Percentiles rank a stretch among this genome's conserved stretches.
Conservation (phyloP, 2,888 invertebrate genomes). For the Operophtera brumata region DNA sequence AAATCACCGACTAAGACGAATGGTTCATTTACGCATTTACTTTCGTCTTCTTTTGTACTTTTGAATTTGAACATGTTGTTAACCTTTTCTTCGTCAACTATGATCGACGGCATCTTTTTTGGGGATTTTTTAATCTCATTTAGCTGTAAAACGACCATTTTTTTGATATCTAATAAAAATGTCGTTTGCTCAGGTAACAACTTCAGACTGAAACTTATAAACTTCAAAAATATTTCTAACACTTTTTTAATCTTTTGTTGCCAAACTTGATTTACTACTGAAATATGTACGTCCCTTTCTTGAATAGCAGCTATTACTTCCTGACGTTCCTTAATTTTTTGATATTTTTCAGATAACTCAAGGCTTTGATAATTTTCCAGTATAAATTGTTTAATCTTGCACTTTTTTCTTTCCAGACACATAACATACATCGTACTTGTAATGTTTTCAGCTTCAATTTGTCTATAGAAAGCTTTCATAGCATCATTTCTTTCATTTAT, state of each 20-base stretch:
- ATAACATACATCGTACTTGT: constrained; percentile 70
- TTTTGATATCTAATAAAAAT: constrained; percentile 69
- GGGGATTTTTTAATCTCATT: constrained; percentile 66
- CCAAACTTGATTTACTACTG: constrained; percentile 62
- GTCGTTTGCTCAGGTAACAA: constrained; percentile 68
- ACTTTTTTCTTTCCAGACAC: constrained; percentile 70
- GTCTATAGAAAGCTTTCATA: constrained; percentile 56
- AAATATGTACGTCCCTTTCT: constrained; percentile 45
- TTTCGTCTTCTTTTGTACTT: constrained; percentile 27
- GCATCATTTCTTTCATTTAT: constrained; percentile 62
- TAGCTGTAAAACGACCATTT: constrained; percentile 67
- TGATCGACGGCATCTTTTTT: constrained; percentile 41
- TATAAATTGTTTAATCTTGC: constrained; percentile 61
- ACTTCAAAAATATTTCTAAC: constrained; percentile 65
- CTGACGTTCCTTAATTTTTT: constrained; percentile 55
- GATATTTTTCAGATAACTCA: constrained; percentile 52
- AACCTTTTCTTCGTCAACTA: constrained; percentile 48
- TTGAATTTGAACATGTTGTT: constrained; percentile 54
- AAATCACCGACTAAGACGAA: constrained; percentile 60
- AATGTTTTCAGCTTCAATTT: constrained; percentile 59
- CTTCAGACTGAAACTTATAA: constrained; percentile 66
- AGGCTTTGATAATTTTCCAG: constrained; percentile 55
- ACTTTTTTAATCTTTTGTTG: constrained; percentile 65
- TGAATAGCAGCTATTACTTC: constrained; percentile 48
- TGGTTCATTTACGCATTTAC: constrained; percentile 54